Base-by-base conservation (phyloP, 1,140 invertebrate species). In the Stenopsyche tienmushanensis region DNA sequence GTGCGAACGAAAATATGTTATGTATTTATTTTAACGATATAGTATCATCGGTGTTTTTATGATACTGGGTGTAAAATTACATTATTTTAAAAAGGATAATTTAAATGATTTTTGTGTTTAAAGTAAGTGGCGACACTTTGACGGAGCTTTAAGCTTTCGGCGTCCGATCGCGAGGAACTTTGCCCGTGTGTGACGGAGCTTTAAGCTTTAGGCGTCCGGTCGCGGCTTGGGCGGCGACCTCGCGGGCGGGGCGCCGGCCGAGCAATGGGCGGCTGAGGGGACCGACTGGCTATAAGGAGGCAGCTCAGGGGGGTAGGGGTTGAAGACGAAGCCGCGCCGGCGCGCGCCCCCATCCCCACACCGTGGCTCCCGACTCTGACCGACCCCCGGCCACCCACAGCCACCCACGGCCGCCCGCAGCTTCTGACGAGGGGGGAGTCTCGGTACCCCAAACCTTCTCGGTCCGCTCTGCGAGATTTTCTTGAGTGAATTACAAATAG, bases 231-330 rank as follows among this genome's bases (percentile, higher is more conserved):
- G 52, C 62, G 66, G 57, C 63, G 47, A 63, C 64, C 67, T 58
- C 64, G 67, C 67, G 60, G 59, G 23, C 49, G 41, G 67, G 60
- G 60, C 60, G 59, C 64, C 67, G 60, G 64, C 67, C 64, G 41
- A 66, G 67, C 59, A 70, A 66, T 70, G 67, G 63, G 63, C 57
- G 64, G 47, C 53, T 26, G 54, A 63, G 50, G 41, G 26, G 63
- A 42, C 15, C 53, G 52, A 29, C 64, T 15, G 26, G 23, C 60
- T 69, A 69, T 70, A 70, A 70, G 64, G 58, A 58, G 63, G 67
- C 59, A 59, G 63, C 63, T 50, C 44, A 45, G 39, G 58, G 53
- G 53, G 47, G 62, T 24, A 54, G 62, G 54, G 57, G 64, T 55
- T 58, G 64, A 65, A 69, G 68, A 63, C 55, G 47, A 7, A 1